phyloP scores from a whole-genome alignment of 2,113 vertebrate genomes.

The Suricata suricatta region DNA sequence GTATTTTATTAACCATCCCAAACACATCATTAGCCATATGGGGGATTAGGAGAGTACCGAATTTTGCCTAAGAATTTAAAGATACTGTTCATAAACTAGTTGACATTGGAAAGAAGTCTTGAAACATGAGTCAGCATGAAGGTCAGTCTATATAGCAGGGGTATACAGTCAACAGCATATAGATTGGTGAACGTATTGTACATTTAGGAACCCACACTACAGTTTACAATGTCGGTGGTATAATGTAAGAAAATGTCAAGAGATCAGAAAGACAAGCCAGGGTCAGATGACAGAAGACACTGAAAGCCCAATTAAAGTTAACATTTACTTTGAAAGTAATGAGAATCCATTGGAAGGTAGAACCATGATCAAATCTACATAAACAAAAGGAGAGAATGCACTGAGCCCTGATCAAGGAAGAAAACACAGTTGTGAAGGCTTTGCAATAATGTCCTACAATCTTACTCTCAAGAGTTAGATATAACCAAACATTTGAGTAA shows the following conservation, averaged over 20 bases:
- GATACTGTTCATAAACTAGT: neutral
- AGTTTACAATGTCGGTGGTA: neutral
- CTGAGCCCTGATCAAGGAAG: neutral
- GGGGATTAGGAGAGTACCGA: neutral
- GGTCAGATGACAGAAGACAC: neutral
- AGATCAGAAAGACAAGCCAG: neutral
- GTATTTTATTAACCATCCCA: neutral
- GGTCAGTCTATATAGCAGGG: neutral
- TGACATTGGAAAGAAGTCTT: neutral
- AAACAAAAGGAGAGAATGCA: neutral
- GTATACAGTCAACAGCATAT: neutral
- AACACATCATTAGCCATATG: neutral
- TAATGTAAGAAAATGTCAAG: neutral
- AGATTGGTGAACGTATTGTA: neutral
- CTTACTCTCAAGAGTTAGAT: neutral
- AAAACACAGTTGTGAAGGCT: neutral
- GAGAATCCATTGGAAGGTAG: accelerated
- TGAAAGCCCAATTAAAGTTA: neutral
- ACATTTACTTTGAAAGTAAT: neutral
- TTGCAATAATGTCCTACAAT: neutral
- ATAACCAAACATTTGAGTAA: neutral
- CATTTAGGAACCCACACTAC: neutral
- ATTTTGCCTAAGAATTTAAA: neutral
- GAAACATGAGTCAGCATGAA: neutral
- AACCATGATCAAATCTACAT: neutral